Percentiles rank a stretch among this genome's conserved stretches.
These are phyloP conservation scores for Phymatocera aterrima DNA, from an alignment of 2,888 invertebrate species.

Conservation along the genomic window DNA sequence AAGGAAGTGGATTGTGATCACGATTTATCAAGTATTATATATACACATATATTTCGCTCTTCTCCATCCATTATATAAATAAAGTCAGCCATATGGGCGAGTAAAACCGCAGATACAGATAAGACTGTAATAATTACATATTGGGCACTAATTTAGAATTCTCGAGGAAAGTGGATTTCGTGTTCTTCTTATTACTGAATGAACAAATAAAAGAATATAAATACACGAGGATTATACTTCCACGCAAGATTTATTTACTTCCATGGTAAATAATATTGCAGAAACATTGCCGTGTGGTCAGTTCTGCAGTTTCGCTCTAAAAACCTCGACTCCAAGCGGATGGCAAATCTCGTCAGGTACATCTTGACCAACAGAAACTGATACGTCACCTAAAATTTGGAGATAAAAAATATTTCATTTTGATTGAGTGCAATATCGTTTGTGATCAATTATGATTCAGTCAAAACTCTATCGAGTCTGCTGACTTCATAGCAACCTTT, in stretches of 20 bases:
- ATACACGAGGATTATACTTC: no score
- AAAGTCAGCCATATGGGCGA: not conserved
- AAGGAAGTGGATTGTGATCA: not conserved
- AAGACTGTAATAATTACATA: not conserved
- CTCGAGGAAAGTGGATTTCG: not conserved
- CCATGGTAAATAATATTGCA: no score
- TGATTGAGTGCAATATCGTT: not conserved
- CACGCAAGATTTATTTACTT: no score
- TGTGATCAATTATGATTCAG: constrained; percentile 35
- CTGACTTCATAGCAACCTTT: constrained; percentile 27
- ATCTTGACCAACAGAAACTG: constrained; percentile 71
- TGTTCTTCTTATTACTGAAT: no score
- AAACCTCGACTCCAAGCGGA: constrained; percentile 73
- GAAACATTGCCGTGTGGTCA: no score
- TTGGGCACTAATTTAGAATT: not conserved
- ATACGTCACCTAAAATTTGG: constrained; percentile 70
- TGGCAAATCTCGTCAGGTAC: constrained; percentile 73
- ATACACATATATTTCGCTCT: not conserved
- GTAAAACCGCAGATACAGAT: not conserved
- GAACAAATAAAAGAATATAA: no score
- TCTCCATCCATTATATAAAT: not conserved
- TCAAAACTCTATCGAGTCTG: not conserved
- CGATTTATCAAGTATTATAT: not conserved
- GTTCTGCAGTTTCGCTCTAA: constrained; percentile 57
- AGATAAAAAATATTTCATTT: constrained; percentile 6